These are phyloP conservation scores for Folsomia manolachei DNA, from an alignment of 2,888 invertebrate species.

Conservation along the genomic window DNA sequence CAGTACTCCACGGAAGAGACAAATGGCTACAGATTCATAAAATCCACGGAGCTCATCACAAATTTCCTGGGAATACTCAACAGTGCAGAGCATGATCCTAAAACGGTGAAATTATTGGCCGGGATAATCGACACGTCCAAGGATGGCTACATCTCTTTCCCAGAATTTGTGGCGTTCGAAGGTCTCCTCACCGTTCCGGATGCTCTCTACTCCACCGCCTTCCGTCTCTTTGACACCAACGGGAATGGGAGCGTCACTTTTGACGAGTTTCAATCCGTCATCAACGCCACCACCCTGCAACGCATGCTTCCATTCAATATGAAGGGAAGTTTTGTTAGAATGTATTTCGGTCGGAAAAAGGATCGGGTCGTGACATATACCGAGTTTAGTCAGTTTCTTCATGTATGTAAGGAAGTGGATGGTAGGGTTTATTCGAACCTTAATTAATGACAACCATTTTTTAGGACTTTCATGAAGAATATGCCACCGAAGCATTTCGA, in stretches of 20 bases:
- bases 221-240: constrained; percentile 62
- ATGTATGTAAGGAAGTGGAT: too few relatives aligned
- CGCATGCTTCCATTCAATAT: constrained; percentile 60
- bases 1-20: constrained; percentile 58
- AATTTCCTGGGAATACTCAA: constrained; percentile 58
- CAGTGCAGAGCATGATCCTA: constrained; percentile 56
- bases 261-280: constrained; percentile 59
- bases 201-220: constrained; percentile 61
- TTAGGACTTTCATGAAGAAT: constrained; percentile 63
- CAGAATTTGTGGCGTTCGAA: constrained; percentile 34
- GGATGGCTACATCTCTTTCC: constrained; percentile 53
- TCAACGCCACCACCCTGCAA: constrained; percentile 59
- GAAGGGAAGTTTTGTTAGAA: constrained; percentile 59
- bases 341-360: constrained; percentile 61
- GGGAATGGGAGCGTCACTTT: constrained; percentile 60
- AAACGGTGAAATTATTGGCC: constrained; percentile 58
- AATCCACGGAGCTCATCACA: constrained; percentile 58
- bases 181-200: constrained; percentile 54
- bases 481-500: constrained; percentile 59
- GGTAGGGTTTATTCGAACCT: neutral
- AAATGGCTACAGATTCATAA: constrained; percentile 58
- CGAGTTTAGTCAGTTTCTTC: constrained; percentile 62
- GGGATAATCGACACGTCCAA: constrained; percentile 54
- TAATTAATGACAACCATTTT: constrained; percentile 22
- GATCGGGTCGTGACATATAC: constrained; percentile 58